phyloP scores from a whole-genome alignment of 2,113 vertebrate species.

The Sylvietta virens region DNA sequence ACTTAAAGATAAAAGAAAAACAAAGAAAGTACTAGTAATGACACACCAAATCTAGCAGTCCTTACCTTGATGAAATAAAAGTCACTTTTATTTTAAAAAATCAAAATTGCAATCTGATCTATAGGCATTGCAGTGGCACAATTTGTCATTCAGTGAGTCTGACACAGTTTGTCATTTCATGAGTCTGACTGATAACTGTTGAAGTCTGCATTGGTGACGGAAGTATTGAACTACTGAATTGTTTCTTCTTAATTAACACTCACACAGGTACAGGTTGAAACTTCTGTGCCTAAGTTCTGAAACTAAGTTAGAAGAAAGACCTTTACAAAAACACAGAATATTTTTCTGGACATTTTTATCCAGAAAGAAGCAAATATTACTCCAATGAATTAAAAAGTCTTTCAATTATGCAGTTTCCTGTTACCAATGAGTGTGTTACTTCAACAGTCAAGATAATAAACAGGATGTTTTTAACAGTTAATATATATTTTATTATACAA shows the following conservation, averaged over 20 bases:
- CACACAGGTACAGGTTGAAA: not conserved
- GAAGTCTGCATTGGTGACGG: not conserved
- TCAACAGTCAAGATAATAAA: not conserved
- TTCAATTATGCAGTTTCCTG: not conserved
- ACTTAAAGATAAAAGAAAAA: not conserved
- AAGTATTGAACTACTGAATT: not conserved
- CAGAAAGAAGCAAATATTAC: not conserved
- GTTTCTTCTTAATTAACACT: not conserved
- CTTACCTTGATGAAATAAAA: not conserved
- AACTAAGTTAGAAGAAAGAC: not conserved
- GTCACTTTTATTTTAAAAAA: not conserved
- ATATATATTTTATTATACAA: not conserved
- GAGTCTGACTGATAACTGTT: not conserved
- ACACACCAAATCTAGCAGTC: not conserved
- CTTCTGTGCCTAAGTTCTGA: not conserved
- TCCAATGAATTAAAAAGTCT: not conserved
- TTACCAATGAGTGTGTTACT: not conserved
- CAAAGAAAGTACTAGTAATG: not conserved
- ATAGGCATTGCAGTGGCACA: not conserved
- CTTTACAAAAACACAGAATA: not conserved
- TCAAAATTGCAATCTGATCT: not conserved
- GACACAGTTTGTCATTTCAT: not conserved
- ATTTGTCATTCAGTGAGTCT: not conserved
- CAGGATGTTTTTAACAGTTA: fast-evolving
- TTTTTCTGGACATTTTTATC: not conserved